Base-by-base conservation (phyloP, 2,888 invertebrate genomes). In the Campoletis raptor region DNA sequence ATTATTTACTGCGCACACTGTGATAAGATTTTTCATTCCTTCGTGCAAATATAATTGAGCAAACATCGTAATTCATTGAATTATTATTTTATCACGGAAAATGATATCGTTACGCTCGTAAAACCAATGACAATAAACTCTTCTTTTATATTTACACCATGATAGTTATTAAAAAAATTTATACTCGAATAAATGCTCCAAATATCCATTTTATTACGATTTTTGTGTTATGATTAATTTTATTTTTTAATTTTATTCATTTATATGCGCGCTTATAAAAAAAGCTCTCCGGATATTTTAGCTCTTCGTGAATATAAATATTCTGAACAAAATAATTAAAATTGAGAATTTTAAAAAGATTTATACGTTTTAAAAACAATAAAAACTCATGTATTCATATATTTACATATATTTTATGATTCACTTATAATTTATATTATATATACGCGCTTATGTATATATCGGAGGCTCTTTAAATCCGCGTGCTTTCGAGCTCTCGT, bases 391-490 rank as follows among this genome's bases (percentile, higher is more conserved):
- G 15, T 7, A 61, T 30, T 30, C 30, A 15, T 15, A 24, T 30
- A 7, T 61, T 61, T 30, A 15, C 15, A 48, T 54, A 45, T 79
- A 67, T 79, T 79, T 61, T 67, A 74, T 18, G 45, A 64, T 61
- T 66, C 77, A n/a, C 10, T 37, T 15, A 8, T 77, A 21, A 73
- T 79, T 61, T 80, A 79, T 57, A 57, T 69, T 64, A n/a, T n/a
- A n/a, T n/a, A n/a, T n/a, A n/a, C n/a, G n/a, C n/a, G 21, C 73
- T 30, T 24, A n/a, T 69, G 12, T 52, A 67, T 42, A 72, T 30
- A 45, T 48, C 72, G 57, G 73, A 52, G 78, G 40, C 82, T 84
- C 66, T 88, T 87, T 85, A 86, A 82, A 42, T 66, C 36, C 64
- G 66, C 69, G 52, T 66, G 52, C 80, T 80, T 81, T 72, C 79